A percentile compares a stretch with the other conserved stretches of the same genome.
phyloP scores from a whole-genome alignment of 2,888 invertebrate genomes.

The Lasioglossum pauxillum region DNA sequence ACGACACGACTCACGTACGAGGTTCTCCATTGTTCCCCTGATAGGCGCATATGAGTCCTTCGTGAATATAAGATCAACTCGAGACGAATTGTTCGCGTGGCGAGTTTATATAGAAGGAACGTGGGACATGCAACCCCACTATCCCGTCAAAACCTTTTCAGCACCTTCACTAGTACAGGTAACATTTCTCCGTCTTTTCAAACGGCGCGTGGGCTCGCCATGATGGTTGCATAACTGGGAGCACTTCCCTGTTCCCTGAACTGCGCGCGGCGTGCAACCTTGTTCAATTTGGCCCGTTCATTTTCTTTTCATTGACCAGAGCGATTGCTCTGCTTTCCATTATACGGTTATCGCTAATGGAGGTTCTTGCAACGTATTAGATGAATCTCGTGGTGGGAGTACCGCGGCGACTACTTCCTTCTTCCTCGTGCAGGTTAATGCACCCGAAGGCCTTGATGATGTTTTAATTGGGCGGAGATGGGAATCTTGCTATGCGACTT shows the following conservation, averaged over 20 bases:
- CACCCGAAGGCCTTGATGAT: not conserved
- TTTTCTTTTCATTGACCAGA: slow-evolving; percentile 2
- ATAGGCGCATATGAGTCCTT: slow-evolving; percentile 22
- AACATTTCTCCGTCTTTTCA: slow-evolving; percentile 38
- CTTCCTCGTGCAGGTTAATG: slow-evolving; percentile 28
- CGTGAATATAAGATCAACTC: slow-evolving; percentile 60
- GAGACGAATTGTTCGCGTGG: slow-evolving; percentile 43
- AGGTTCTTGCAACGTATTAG: not conserved
- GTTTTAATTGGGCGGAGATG: not conserved
- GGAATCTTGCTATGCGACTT: not conserved
- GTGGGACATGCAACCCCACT: slow-evolving; percentile 67
- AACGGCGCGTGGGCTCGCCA: not conserved
- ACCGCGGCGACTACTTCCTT: slow-evolving; percentile 21
- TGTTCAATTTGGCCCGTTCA: not conserved
- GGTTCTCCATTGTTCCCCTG: slow-evolving; percentile 56
- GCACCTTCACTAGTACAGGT: slow-evolving; percentile 65
- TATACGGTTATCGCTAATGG: not conserved
- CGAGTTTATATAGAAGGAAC: slow-evolving; percentile 69
- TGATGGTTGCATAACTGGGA: slow-evolving; percentile 46
- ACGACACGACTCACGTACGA: slow-evolving; percentile 63
- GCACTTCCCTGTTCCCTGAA: slow-evolving; percentile 37
- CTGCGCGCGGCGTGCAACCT: not conserved
- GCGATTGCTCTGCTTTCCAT: slow-evolving; percentile 1
- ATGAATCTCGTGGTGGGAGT: not conserved
- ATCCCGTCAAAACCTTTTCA: slow-evolving; percentile 51